Evolutionary conservation across 2,888 invertebrate species (phyloP).

Genomic region (Scaptodrosophila latifasciaeformis): DNA sequence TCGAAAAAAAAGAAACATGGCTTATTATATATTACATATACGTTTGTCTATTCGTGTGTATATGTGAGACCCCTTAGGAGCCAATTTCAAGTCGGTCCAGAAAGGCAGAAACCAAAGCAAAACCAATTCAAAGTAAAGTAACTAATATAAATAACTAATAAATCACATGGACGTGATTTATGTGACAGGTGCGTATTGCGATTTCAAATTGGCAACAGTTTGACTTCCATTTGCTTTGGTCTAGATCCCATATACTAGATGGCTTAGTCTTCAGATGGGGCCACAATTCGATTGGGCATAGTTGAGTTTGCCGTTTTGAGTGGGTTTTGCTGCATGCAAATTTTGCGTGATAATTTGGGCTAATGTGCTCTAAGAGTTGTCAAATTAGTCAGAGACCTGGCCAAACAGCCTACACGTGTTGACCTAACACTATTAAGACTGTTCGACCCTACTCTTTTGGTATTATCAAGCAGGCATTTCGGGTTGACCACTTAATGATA

Average conservation of each 20-base stretch:
- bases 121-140: too few species aligned
- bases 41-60: background rate
- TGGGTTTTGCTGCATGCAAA: slow-evolving; percentile 39
- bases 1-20: background rate
- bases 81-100: slow-evolving; percentile 10
- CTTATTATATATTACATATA: background rate
- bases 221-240: slow-evolving; percentile 41
- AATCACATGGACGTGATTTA: slow-evolving; percentile 61
- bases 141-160: slow-evolving; percentile 67
- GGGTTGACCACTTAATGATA: too few species aligned
- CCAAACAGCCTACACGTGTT: too few species aligned
- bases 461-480: too few species aligned
- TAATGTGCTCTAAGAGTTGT: slow-evolving; percentile 47
- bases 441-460: too few species aligned
- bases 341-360: slow-evolving; percentile 24
- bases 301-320: too few species aligned
- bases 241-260: too few species aligned
- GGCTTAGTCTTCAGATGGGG: too few species aligned
- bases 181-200: slow-evolving; percentile 66
- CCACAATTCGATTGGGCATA: too few species aligned
- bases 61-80: slow-evolving; percentile 34
- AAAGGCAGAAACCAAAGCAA: too few species aligned
- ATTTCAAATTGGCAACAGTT: slow-evolving; percentile 64
- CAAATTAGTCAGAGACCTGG: slow-evolving; percentile 36
- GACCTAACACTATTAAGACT: too few species aligned